These are phyloP conservation scores for Solen grandis DNA, from an alignment of 1,140 invertebrate genomes.

Conservation along the genomic window DNA sequence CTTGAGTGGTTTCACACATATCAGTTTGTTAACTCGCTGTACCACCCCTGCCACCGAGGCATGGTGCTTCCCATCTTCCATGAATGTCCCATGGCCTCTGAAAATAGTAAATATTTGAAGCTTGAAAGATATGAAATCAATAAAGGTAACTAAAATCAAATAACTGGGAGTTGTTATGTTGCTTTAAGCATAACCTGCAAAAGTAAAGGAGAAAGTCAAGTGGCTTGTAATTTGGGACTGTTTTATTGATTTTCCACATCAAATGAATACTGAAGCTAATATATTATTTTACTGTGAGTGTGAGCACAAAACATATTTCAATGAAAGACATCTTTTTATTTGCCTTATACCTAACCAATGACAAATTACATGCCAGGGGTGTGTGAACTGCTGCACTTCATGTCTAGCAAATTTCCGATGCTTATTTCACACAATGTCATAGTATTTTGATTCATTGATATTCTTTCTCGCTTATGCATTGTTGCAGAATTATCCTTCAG, in stretches of 20 bases:
- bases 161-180: neutral
- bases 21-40: conserved; percentile 96
- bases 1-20: conserved; percentile 94
- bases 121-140: neutral
- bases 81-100: conserved; percentile 98
- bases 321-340: no score
- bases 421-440: neutral
- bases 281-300: no score
- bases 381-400: no score
- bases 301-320: no score
- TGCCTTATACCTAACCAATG: neutral
- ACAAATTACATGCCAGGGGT: neutral
- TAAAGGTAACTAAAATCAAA: neutral
- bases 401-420: no score
- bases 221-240: no score
- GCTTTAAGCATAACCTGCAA: neutral
- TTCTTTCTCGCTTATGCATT: no score
- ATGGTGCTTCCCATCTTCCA: conserved; percentile 89
- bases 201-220: neutral
- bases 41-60: conserved; percentile 96
- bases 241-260: no score
- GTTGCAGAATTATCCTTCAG: no score
- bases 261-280: no score
- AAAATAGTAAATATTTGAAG: conserved; percentile 64
- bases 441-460: neutral